phyloP scores from a whole-genome alignment of 2,888 invertebrate genomes.

The Platycheirus rosarum region DNA sequence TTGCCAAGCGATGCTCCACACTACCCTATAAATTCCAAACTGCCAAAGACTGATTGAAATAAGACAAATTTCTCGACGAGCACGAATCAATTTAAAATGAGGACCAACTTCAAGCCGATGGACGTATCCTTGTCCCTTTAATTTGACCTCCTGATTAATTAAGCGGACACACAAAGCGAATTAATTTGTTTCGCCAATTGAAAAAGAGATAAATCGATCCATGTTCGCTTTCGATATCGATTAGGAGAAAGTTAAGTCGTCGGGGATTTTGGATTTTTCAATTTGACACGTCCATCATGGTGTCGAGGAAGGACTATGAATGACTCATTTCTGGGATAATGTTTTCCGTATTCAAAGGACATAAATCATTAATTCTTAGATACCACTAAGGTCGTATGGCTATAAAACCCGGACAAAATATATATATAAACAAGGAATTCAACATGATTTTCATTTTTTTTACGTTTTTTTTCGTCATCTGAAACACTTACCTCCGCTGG shows the following conservation, averaged over 20 bases:
- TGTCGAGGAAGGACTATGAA: background rate
- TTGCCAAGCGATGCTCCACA: background rate
- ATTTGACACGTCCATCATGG: constrained; percentile 39
- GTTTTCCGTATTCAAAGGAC: constrained; percentile 10
- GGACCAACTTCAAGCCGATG: constrained; percentile 18
- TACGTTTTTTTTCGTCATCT: constrained; percentile 19
- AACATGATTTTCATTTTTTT: too few relatives aligned
- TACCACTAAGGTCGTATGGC: too few relatives aligned
- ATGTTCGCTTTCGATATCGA: constrained; percentile 42
- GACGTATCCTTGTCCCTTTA: constrained; percentile 12
- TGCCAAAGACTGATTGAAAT: constrained; percentile 57
- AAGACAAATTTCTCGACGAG: constrained; percentile 46
- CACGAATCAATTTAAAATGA: constrained; percentile 65
- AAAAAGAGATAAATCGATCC: constrained; percentile 53
- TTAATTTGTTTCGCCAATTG: constrained; percentile 37
- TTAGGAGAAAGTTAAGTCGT: constrained; percentile 29
- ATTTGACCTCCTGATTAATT: too few relatives aligned
- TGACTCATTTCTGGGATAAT: constrained; percentile 11
- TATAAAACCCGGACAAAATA: constrained; percentile 1
- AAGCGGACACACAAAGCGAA: constrained; percentile 65
- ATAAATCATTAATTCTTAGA: background rate
- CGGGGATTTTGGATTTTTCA: constrained; percentile 11
- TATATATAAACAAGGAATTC: too few relatives aligned
- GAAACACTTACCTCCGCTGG: constrained; percentile 94
- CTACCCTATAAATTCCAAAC: constrained; percentile 12